phyloP scores from a whole-genome alignment of 2,888 invertebrate genomes.

The Octodonta nipae region DNA sequence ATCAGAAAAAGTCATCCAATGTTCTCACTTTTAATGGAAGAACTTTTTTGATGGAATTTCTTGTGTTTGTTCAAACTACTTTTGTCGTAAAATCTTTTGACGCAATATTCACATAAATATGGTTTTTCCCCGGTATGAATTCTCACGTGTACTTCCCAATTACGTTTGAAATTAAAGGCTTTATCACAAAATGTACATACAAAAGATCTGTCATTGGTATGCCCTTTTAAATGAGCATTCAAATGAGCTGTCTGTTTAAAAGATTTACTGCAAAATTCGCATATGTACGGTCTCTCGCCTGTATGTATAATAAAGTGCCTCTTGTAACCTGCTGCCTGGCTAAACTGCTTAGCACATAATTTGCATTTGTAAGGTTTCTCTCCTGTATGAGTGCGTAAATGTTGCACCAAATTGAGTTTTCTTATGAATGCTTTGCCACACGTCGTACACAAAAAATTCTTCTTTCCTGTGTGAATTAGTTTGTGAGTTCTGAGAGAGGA shows the following conservation, averaged over 20 bases:
- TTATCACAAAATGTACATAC: not conserved
- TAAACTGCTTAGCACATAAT: conserved; percentile 22
- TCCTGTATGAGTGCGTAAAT: conserved; percentile 21
- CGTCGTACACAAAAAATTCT: conserved; percentile 17
- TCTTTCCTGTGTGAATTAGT: conserved; percentile 17
- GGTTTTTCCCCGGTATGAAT: conserved; percentile 1
- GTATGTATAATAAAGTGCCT: not conserved
- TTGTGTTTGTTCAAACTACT: conserved; percentile 19
- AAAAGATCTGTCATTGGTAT: no score
- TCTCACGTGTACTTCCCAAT: conserved; percentile 1
- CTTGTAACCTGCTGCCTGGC: not conserved
- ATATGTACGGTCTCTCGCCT: not conserved
- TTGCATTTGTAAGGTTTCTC: conserved; percentile 22
- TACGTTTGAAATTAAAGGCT: not conserved
- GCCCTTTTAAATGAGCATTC: conserved; percentile 1
- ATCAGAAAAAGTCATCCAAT: no score
- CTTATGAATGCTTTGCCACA: conserved; percentile 20
- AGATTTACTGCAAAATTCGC: conserved; percentile 9
- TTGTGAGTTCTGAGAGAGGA: conserved; percentile 17
- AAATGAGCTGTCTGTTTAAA: conserved; percentile 8
- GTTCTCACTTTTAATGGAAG: no score
- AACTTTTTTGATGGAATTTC: conserved; percentile 13
- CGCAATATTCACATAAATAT: conserved; percentile 8
- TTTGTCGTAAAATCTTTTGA: conserved; percentile 16
- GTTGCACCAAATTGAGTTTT: conserved; percentile 17